Percentiles rank a stretch among this genome's conserved stretches.
phyloP scores from a whole-genome alignment of 2,113 vertebrate genomes.

The Saccopteryx leptura region DNA sequence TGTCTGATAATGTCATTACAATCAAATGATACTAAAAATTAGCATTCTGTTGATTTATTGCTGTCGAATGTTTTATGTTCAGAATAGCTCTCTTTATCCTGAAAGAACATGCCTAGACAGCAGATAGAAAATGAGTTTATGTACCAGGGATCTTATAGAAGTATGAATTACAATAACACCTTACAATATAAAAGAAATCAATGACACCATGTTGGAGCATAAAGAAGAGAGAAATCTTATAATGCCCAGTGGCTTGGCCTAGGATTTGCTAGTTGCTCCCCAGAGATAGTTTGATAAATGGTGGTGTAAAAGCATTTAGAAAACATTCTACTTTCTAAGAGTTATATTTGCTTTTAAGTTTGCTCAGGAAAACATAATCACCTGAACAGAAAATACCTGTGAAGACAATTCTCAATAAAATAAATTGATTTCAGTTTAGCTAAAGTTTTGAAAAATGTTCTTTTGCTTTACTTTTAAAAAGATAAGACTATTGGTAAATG shows the following conservation, averaged over 20 bases:
- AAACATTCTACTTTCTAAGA: constrained; percentile 16
- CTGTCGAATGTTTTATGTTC: not conserved
- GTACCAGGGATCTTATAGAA: not conserved
- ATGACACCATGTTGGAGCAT: not conserved
- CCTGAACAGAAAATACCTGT: not conserved
- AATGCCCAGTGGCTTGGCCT: not conserved
- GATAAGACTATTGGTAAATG: not conserved
- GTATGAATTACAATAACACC: not conserved
- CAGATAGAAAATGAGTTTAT: constrained; percentile 31
- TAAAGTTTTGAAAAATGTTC: not conserved
- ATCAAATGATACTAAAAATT: constrained; percentile 53
- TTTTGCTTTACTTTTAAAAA: constrained; percentile 32
- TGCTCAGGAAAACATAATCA: constrained; percentile 26
- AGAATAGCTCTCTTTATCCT: not conserved
- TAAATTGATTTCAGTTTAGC: not conserved
- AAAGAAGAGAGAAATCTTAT: constrained; percentile 35
- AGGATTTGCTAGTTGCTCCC: not conserved
- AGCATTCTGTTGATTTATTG: not conserved
- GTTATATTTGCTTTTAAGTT: constrained; percentile 10
- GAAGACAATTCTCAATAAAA: constrained; percentile 40
- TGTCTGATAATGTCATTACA: constrained; percentile 48
- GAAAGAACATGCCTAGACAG: not conserved
- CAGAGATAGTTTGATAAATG: constrained; percentile 19
- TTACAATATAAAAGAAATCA: not conserved
- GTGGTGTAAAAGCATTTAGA: not conserved